Percentiles rank a stretch among this genome's conserved stretches.
These are phyloP conservation scores for Phytoseiulus persimilis DNA, from an alignment of 2,888 invertebrate species.

Conservation along the genomic window DNA sequence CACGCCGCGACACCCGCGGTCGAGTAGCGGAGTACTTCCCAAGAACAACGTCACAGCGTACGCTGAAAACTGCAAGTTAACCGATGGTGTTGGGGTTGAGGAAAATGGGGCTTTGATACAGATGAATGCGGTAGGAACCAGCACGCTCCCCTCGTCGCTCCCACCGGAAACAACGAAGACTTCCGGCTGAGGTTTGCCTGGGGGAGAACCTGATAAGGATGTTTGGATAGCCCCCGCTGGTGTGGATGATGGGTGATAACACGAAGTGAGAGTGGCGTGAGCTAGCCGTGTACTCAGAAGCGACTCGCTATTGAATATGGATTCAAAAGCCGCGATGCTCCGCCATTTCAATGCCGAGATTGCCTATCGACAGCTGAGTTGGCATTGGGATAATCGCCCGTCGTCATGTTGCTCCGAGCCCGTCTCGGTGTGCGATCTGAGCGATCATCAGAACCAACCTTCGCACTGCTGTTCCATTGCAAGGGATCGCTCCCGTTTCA, in stretches of 20 bases:
- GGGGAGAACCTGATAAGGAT: not conserved
- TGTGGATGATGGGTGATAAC: constrained; percentile 5
- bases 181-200: not conserved
- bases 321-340: not conserved
- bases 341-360: not conserved
- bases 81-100: not conserved
- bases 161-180: not conserved
- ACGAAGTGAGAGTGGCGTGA: not conserved
- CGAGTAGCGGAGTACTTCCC: too few species aligned
- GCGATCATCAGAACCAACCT: too few species aligned
- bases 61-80: not conserved
- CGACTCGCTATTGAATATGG: not conserved
- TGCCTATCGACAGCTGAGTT: not conserved
- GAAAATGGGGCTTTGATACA: not conserved
- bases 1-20: too few species aligned
- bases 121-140: not conserved
- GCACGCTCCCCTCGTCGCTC: not conserved
- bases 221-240: not conserved
- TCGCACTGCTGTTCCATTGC: too few species aligned
- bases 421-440: too few species aligned
- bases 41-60: not conserved
- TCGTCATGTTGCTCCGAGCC: too few species aligned
- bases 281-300: not conserved
- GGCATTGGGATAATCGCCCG: not conserved
- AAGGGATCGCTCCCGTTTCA: too few species aligned